phyloP scores from a whole-genome alignment of 2,113 vertebrate genomes.

The Seriola aureovittata region DNA sequence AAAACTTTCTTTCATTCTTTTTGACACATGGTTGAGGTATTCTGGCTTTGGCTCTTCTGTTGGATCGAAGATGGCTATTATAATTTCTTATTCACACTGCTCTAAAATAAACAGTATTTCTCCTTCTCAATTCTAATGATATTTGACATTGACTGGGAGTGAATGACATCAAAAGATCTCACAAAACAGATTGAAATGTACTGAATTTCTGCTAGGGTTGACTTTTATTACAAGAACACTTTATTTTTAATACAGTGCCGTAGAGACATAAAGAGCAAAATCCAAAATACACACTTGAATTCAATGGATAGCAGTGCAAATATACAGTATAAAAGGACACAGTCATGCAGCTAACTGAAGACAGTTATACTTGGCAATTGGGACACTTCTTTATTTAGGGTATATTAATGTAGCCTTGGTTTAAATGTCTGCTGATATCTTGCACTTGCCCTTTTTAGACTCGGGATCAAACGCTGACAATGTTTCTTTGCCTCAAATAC shows the following conservation, averaged over 20 bases:
- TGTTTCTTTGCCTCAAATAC: slow-evolving; percentile 26
- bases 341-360: not conserved
- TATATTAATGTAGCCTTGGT: not conserved
- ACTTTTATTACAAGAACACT: not conserved
- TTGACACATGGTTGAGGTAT: no score
- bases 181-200: not conserved
- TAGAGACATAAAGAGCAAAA: not conserved
- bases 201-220: not conserved
- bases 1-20: no score
- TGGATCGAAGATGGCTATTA: no score
- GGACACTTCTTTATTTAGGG: not conserved
- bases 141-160: not conserved
- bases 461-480: slow-evolving; percentile 38
- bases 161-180: not conserved
- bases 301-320: not conserved
- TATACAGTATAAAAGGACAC: not conserved
- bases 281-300: not conserved
- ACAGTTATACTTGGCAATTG: not conserved
- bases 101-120: not conserved
- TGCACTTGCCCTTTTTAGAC: not conserved
- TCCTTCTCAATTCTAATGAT: not conserved
- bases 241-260: not conserved
- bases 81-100: no score
- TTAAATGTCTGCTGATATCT: not conserved
- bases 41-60: no score